phyloP scores from a whole-genome alignment of 2,113 vertebrate genomes.

The Reinhardtius hippoglossoides region DNA sequence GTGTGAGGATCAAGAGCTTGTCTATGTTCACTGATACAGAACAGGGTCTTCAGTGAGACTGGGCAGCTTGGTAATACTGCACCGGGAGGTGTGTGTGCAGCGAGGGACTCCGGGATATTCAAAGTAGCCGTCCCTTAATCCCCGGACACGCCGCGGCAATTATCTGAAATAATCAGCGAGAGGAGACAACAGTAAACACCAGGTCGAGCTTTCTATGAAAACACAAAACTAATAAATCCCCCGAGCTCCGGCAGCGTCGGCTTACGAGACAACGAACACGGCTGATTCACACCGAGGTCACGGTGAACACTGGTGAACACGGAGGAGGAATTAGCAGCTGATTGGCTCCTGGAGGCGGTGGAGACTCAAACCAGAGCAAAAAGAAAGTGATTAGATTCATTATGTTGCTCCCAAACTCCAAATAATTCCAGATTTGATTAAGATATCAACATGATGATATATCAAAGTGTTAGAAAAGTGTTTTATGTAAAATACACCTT shows the following conservation, averaged over 20 bases:
- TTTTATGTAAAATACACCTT: no score
- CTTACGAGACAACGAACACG: background rate
- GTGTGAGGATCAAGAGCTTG: background rate
- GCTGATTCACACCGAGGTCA: no score
- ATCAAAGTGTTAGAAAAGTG: no score
- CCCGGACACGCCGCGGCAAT: slow-evolving; percentile 35
- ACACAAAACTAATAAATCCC: slow-evolving; percentile 7
- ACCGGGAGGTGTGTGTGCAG: slow-evolving; percentile 15
- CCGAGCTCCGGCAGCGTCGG: background rate
- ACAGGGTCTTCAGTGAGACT: no score
- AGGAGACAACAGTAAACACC: slow-evolving; percentile 35
- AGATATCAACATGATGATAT: no score
- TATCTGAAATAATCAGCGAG: slow-evolving; percentile 26
- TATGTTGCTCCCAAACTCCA: no score
- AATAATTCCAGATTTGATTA: no score
- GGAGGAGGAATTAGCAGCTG: no score
- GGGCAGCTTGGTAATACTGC: slow-evolving; percentile 24
- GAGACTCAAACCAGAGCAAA: no score
- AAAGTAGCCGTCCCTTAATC: slow-evolving; percentile 36
- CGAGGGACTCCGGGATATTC: slow-evolving; percentile 27
- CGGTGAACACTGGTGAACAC: no score
- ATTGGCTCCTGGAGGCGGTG: no score
- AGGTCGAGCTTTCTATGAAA: background rate
- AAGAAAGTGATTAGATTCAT: no score
- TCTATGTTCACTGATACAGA: background rate